These are phyloP conservation scores for Nanorana parkeri DNA, from an alignment of 2,113 vertebrate genomes.

Conservation along the genomic window DNA sequence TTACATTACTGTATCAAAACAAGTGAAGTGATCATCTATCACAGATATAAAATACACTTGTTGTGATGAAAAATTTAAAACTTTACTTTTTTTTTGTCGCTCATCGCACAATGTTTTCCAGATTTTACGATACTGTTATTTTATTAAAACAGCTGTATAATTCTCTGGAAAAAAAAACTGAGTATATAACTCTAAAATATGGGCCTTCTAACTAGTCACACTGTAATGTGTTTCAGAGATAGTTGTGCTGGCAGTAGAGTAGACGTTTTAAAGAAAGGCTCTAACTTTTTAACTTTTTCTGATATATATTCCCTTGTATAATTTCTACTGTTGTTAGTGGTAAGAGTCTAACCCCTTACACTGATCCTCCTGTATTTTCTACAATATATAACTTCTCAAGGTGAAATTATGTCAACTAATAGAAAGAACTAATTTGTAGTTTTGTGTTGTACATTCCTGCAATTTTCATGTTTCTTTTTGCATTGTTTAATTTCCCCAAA, in stretches of 20 bases:
- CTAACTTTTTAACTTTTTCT: too few species aligned
- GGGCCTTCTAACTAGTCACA: not conserved
- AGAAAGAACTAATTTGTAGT: too few species aligned
- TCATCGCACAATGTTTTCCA: too few species aligned
- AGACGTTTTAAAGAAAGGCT: not conserved
- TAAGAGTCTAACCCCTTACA: too few species aligned
- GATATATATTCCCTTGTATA: too few species aligned
- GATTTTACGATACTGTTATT: not conserved
- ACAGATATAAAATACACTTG: slow-evolving; percentile 31
- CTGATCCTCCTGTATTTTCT: too few species aligned
- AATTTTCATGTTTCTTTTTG: too few species aligned
- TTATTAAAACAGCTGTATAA: slow-evolving; percentile 51
- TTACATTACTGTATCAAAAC: slow-evolving; percentile 19
- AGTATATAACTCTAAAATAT: slow-evolving; percentile 15
- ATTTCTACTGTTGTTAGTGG: too few species aligned
- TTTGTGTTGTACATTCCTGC: too few species aligned
- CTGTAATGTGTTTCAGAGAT: not conserved
- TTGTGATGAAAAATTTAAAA: not conserved
- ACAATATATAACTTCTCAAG: too few species aligned
- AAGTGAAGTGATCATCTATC: slow-evolving; percentile 69
- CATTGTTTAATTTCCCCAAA: too few species aligned
- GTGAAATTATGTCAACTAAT: too few species aligned
- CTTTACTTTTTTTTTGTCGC: not conserved
- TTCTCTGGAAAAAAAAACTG: slow-evolving; percentile 40
- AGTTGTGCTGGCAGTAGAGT: not conserved